Base-by-base conservation (phyloP, 92 coral and sea anemone species). In the Heliopora coerulea region DNA sequence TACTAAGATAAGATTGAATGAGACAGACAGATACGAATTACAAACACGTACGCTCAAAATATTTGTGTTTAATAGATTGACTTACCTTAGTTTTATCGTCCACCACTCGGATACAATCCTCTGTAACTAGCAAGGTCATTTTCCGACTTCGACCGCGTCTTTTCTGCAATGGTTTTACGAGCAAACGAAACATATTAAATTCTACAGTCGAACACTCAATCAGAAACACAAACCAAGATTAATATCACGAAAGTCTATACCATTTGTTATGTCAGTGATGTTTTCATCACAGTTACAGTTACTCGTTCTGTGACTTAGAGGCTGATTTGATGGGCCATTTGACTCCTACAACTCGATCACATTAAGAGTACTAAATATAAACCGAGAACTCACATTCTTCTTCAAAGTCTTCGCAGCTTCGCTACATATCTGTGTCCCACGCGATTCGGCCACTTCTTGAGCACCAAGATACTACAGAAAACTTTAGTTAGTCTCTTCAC, bases 341-440 rank as follows among this genome's bases (percentile, higher is more conserved):
- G 42, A 37, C 42, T 4, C 11, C 4, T 11, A 37, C 42, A 37
- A 37, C 42, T 37, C 42, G 11, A 11, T 35, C 18, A 33, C n/a
- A n/a, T n/a, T n/a, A n/a, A n/a, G n/a, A 21, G 10, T 17, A 24
- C 23, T 40, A 42, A 41, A 65, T 65, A 35, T 46, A 8, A 46
- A 46, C n/a, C 7, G 52, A 8, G 17, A 46, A 67, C 74, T 48
- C 27, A 67, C 74, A 67, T 67, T 67, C 59, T 30, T 67, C 33
- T 67, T 67, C 14, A 67, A 56, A 48, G 48, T 67, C 33, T 67
- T 67, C 14, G 74, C 74, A 48, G 97, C 97, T 72, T 92, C 97
- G 59, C 96, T 91, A 69, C 97, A 92, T 72, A 92, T 96, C 56
- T 92, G 97, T 1, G 97, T 92, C 20, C 97, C 97, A 41, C 97